Evolutionary conservation across 2,888 invertebrate genomes (phyloP).

Genomic region (Agriopis aurantiaria): DNA sequence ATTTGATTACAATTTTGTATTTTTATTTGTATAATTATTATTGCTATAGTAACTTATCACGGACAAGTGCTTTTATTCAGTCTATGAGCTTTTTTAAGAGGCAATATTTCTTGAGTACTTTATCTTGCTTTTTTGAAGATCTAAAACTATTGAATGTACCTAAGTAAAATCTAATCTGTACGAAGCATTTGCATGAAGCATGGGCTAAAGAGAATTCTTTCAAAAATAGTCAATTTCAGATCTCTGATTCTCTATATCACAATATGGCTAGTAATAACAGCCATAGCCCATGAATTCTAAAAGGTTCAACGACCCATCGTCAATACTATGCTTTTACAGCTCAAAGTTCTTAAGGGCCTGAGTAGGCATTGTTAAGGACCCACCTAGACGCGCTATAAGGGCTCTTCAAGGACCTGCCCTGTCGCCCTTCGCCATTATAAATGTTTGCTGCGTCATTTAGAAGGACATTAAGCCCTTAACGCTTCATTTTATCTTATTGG

Average conservation of each 20-base stretch:
- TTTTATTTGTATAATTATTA: background rate
- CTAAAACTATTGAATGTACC: too few species aligned
- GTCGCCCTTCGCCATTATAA: slow-evolving; percentile 60
- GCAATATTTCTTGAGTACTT: too few species aligned
- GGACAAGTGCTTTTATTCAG: too few species aligned
- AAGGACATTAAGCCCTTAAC: slow-evolving; percentile 22
- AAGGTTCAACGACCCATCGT: slow-evolving; percentile 55
- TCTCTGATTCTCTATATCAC: background rate
- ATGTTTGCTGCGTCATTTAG: slow-evolving; percentile 38
- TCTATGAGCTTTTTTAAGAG: background rate
- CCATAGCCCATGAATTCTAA: slow-evolving; percentile 3
- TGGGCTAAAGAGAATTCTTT: too few species aligned
- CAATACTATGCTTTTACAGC: slow-evolving; percentile 53
- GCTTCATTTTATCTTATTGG: slow-evolving; percentile 28
- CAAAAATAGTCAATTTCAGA: background rate
- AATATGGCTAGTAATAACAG: background rate
- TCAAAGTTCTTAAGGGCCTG: slow-evolving; percentile 51
- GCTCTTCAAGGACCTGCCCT: slow-evolving; percentile 58
- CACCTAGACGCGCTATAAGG: slow-evolving; percentile 61
- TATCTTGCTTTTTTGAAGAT: too few species aligned
- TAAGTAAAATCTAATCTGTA: too few species aligned
- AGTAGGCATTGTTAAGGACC: slow-evolving; percentile 65
- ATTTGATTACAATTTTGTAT: background rate
- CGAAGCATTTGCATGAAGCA: too few species aligned
- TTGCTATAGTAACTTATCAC: too few species aligned